Evolutionary conservation across 2,888 invertebrate species (phyloP), one percentile per base, ranked within the genome.

Genomic region (Lepas anatifera): DNA sequence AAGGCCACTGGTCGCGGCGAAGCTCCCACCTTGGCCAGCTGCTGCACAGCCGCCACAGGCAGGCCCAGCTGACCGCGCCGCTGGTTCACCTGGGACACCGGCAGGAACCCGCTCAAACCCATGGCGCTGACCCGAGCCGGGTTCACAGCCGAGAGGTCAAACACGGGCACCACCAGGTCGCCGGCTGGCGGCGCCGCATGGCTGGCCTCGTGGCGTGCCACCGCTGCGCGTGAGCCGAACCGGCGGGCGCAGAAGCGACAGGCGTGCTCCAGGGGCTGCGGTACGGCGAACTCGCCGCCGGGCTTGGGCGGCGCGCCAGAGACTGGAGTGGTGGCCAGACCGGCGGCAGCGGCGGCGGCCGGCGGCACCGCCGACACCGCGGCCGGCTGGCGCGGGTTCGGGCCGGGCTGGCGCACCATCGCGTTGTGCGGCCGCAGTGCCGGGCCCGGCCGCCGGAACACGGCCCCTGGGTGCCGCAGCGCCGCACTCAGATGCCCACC

Each of bases 221-320:
- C 80, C 25, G 79, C 79, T 11, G 83, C 76, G 68, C 80, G 78
- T 70, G 82, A 83, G 70, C 79, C 80, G 64, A 79, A 81, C 69
- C 80, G 79, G 73, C 83, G 83, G 68, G 78, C 78, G 74, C 83
- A 82, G 70, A 82, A 81, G 75, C 83, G 83, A 4, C 83, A 79
- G 72, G 81, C 81, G 70, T 13, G 63, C 18, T 46, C 43, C 67
- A 46, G n/a, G 69, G 73, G 74, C 27, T 72, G 69, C 25, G 73
- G 68, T 52, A 71, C 69, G 67, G 69, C 68, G 29, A 72, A 72
- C 48, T 72, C 73, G 64, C 72, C 73, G 52, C 3, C 52, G 27
- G 27, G 22, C 7, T 25, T 22, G 16, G 32, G n/a, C n/a, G n/a
- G n/a, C n/a, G n/a, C n/a, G n/a, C n/a, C n/a, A n/a, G n/a, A n/a